Evolutionary conservation across 2,797 vertebrate species (phyloP).

Genomic region (Erpetoichthys calabaricus): DNA sequence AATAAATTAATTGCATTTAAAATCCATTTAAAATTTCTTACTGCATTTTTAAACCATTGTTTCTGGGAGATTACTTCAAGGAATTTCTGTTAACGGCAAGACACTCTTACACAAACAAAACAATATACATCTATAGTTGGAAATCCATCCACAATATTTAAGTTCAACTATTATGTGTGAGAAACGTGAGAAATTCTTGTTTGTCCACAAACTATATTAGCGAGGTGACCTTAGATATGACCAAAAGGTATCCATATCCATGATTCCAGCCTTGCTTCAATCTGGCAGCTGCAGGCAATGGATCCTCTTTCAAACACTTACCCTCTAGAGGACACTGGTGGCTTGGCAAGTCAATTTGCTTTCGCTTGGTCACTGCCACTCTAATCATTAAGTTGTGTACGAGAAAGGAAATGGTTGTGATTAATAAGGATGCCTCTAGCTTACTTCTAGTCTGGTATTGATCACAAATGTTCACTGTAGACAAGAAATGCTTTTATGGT

Average conservation of each 20-base stretch:
- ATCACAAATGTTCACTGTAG: constrained; percentile 55
- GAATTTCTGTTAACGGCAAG: too few relatives aligned
- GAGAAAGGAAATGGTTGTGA: constrained; percentile 14
- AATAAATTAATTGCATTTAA: too few relatives aligned
- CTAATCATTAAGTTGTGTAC: neutral
- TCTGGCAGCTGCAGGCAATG: neutral
- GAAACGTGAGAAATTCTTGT: neutral
- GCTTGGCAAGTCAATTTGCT: constrained; percentile 5
- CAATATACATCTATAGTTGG: too few relatives aligned
- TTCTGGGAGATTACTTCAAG: too few relatives aligned
- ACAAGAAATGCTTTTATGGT: constrained; percentile 62
- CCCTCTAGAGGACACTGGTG: neutral
- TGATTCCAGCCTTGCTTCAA: neutral
- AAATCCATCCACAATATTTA: too few relatives aligned
- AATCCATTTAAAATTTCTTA: too few relatives aligned
- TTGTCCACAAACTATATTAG: neutral
- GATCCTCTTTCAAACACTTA: neutral
- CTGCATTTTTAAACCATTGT: too few relatives aligned
- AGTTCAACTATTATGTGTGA: too few relatives aligned
- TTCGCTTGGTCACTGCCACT: constrained; percentile 15
- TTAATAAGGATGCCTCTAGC: constrained; percentile 33
- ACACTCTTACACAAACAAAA: too few relatives aligned
- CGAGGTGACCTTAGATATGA: neutral
- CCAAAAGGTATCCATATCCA: too few relatives aligned
- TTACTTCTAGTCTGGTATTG: constrained; percentile 50